Conservation (phyloP, 30 jellyfish, hydroid and myxozoan genomes). For the Morbakka virulenta region DNA sequence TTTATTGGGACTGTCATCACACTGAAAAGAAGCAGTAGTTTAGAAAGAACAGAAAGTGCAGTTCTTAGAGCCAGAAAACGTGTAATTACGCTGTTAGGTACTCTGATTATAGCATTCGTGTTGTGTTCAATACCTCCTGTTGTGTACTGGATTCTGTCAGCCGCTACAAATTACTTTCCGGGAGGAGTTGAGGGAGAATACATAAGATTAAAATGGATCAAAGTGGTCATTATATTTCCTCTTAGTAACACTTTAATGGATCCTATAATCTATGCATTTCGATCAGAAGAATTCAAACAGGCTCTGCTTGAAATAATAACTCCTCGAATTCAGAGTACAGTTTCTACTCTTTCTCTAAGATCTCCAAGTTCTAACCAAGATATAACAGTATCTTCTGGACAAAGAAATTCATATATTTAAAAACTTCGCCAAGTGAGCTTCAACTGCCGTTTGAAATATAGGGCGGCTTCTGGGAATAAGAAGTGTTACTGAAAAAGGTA, state of each 20-base stretch:
- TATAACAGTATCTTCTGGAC: too few relatives aligned
- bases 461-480: too few relatives aligned
- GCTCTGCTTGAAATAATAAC: too few relatives aligned
- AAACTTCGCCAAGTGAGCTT: too few relatives aligned
- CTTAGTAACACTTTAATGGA: slow-evolving; percentile 60
- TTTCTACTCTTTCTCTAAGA: too few relatives aligned
- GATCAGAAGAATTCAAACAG: slow-evolving; percentile 43
- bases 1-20: slow-evolving; percentile 24
- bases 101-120: slow-evolving; percentile 50
- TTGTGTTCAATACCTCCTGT: slow-evolving; percentile 61
- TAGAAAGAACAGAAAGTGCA: slow-evolving; percentile 6
- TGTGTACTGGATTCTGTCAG: slow-evolving; percentile 65
- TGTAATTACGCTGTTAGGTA: slow-evolving; percentile 43
- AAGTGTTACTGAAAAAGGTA: too few relatives aligned
- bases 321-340: too few relatives aligned
- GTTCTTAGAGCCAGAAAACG: slow-evolving; percentile 20
- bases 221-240: slow-evolving; percentile 37
- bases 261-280: slow-evolving; percentile 62
- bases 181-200: slow-evolving; percentile 66
- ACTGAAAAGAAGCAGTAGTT: slow-evolving; percentile 22
- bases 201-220: slow-evolving; percentile 40
- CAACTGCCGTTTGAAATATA: too few relatives aligned
- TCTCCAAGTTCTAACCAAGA: too few relatives aligned
- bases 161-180: slow-evolving; percentile 46
- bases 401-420: too few relatives aligned